Percentiles rank a stretch among this genome's conserved stretches.
Evolutionary conservation across 2,888 invertebrate genomes (phyloP).

Genomic region (Philhelius pedissequus): DNA sequence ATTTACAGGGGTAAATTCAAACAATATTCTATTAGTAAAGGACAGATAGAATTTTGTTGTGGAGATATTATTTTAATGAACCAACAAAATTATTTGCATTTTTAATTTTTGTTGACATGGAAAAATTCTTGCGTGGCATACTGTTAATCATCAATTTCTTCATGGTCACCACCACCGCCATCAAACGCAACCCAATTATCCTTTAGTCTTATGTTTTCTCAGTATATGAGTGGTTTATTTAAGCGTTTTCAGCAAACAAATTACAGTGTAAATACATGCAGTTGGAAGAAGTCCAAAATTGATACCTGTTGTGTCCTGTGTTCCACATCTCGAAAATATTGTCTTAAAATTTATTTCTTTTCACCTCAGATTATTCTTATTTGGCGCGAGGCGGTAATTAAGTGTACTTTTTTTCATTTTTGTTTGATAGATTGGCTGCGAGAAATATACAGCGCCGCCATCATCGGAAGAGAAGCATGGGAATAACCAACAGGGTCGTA

Average conservation of each 20-base stretch:
- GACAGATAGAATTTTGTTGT: too few species aligned
- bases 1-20: too few species aligned
- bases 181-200: conserved; percentile 47
- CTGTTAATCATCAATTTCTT: conserved; percentile 13
- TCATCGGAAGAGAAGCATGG: background rate
- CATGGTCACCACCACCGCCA: background rate
- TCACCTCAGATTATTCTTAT: conserved; percentile 48
- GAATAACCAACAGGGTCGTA: background rate
- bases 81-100: too few species aligned
- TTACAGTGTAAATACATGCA: conserved; percentile 59
- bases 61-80: too few species aligned
- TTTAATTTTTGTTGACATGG: background rate
- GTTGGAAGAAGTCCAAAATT: conserved; percentile 52
- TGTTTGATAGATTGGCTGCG: conserved; percentile 37
- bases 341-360: conserved; percentile 40
- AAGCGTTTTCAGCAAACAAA: conserved; percentile 60
- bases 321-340: conserved; percentile 42
- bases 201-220: background rate
- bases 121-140: background rate
- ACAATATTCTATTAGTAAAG: too few species aligned
- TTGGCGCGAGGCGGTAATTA: conserved; percentile 47
- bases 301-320: conserved; percentile 47
- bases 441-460: conserved; percentile 10
- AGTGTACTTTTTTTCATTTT: conserved; percentile 18
- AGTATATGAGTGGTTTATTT: conserved; percentile 25